These are phyloP conservation scores for Lepidothrix coronata DNA, from an alignment of 2,113 vertebrate genomes.

Conservation along the genomic window DNA sequence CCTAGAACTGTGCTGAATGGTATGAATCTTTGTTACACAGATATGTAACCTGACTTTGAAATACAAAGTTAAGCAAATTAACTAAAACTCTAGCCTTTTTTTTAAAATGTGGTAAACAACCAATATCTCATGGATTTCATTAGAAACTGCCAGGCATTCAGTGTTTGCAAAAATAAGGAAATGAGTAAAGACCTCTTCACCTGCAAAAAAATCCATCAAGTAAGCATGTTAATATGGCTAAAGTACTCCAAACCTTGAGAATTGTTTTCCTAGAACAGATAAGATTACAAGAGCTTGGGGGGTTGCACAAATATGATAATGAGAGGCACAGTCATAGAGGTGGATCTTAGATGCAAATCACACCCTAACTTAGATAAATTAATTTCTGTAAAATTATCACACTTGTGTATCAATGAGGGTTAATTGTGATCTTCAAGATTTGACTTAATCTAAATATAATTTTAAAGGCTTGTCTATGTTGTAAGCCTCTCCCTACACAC, in stretches of 20 bases:
- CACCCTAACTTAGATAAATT: neutral
- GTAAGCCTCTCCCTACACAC: neutral
- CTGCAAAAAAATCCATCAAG: neutral
- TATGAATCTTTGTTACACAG: neutral
- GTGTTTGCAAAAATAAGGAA: neutral
- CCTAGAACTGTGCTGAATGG: neutral
- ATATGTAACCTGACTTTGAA: neutral
- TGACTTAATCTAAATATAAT: neutral
- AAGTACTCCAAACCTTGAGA: neutral
- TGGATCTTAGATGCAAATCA: neutral
- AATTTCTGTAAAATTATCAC: neutral
- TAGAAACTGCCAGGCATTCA: neutral
- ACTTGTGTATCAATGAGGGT: neutral
- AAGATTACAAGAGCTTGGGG: neutral
- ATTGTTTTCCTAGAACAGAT: neutral
- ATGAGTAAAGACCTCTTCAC: neutral
- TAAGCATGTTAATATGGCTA: neutral
- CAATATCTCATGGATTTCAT: neutral
- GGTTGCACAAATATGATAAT: neutral
- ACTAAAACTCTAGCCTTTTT: neutral
- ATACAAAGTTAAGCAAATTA: neutral
- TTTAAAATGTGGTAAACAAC: neutral
- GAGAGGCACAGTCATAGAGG: neutral
- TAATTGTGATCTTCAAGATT: neutral
- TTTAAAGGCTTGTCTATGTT: neutral